Evolutionary conservation across 2,888 invertebrate genomes (phyloP), one percentile per base, ranked within the genome.

Genomic region (Minunthozetes semirufus): DNA sequence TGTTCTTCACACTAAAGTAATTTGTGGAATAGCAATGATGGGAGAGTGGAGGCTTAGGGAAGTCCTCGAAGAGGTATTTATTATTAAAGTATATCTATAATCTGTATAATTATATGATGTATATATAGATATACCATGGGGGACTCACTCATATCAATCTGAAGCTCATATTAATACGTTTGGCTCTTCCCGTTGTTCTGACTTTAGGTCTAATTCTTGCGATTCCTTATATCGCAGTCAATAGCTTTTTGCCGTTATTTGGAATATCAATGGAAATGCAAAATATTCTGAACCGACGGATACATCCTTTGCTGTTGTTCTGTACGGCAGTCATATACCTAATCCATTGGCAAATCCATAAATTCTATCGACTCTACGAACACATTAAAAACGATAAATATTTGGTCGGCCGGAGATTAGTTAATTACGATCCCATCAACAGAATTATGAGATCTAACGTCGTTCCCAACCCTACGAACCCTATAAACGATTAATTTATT

Each of bases 361-460:
- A 98, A 83, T 94, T 99, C 85, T 89, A 89, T 81, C 92, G 93
- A 81, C 85, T 99, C 22, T 97, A 97, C 83, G 94, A 97, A 82
- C 96, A 96, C 84, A 99, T 99, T 81, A 96, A 97, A 85, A 98
- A 99, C 84, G 98, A 98, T 85, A 98, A 97, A 85, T 87, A 98
- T 85, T 87, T 98, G 71, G 97, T 99, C 17, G 98, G 98, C 0
- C 92, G 95, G 81, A 87, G 96, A 79, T 87, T 99, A 79, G 97
- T 98, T 38, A 99, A 99, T 86, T 99, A 98, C 85, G 94, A 98
- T 66, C 80, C 75, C 6, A 63, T n/a, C 25, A 53, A 3, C n/a
- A 25, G 33, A 50, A 74, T 5, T 1, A 29, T 61, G 9, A 29
- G 72, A 46, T n/a, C 53, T n/a, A n/a, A n/a, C n/a, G n/a, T n/a